Evolutionary conservation across 1,140 invertebrate genomes (phyloP).

Genomic region (Eriosoma lanigerum): DNA sequence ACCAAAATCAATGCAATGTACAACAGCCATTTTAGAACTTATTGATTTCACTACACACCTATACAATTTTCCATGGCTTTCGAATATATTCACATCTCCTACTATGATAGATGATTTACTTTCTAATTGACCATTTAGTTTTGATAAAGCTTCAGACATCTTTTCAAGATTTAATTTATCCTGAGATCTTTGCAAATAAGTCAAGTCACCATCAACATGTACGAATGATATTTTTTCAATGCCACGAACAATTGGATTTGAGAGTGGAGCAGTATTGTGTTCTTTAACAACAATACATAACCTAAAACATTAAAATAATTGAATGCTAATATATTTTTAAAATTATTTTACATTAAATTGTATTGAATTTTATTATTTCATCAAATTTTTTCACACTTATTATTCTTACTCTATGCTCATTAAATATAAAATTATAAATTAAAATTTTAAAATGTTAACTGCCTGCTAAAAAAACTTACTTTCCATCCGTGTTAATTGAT

Average conservation of each 20-base stretch:
- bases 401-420: too few species aligned
- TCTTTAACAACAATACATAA: slow-evolving; percentile 12
- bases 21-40: neutral
- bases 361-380: too few species aligned
- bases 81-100: slow-evolving; percentile 16
- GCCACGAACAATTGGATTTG: slow-evolving; percentile 20
- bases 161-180: slow-evolving; percentile 27
- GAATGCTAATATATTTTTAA: too few species aligned
- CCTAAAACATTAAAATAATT: slow-evolving; percentile 1
- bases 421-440: neutral
- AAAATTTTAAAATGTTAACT: too few species aligned
- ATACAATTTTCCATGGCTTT: slow-evolving; percentile 35
- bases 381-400: too few species aligned
- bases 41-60: slow-evolving; percentile 35
- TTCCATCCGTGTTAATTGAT: neutral
- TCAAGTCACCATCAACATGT: slow-evolving; percentile 36
- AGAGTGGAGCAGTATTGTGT: slow-evolving; percentile 16
- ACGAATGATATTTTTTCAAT: slow-evolving; percentile 40
- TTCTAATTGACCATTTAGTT: slow-evolving; percentile 15
- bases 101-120: neutral
- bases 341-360: too few species aligned
- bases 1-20: slow-evolving; percentile 42
- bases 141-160: slow-evolving; percentile 36
- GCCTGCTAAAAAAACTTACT: slow-evolving; percentile 28
- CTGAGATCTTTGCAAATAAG: slow-evolving; percentile 39